Base-by-base conservation (phyloP, 2,888 invertebrate genomes). In the Hofmannophila pseudospretella region DNA sequence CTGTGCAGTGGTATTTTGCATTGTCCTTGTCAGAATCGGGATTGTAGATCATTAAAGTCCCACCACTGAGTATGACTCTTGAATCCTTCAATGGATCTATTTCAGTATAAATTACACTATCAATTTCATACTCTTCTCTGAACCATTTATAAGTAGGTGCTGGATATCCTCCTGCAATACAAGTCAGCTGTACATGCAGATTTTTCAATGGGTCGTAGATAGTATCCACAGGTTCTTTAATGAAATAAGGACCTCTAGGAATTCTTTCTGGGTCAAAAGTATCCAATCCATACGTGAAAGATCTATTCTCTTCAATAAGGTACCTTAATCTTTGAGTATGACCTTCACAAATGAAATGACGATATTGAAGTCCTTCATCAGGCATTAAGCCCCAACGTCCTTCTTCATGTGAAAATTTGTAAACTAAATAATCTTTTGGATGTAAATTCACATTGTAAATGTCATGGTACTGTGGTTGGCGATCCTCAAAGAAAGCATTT, bases 71-170 rank as follows among this genome's bases (percentile, higher is more conserved):
- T 1, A 97, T 96, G 61, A 93, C 96, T 39, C 96, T 90, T 12
- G 81, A 65, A 60, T 96, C 91, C 20, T 67, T 63, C 30, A 96
- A 68, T 0, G 96, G 96, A 73, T 97, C 92, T 49, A 97, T 95
- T 67, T 89, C 88, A 35, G 82, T 89, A 32, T 92, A 93, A 39
- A 92, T 86, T 7, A 95, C 78, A 36, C 90, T 89, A 63, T 95
- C 94, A 47, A 95, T 93, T 52, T 93, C 90, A 68, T 95, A 96
- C 53, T 94, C 92, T 81, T 96, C 96, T 63, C 93, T 91, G 66
- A 90, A 97, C 97, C 96, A 98, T 58, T 93, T 91, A 65, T 98
- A 98, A 0, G 90, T 90, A 0, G 98, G 97, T 12, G 95, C 91
- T 3, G 98, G 98, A 71, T 92, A 97, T 0, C 97, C 97, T 47